Percentiles rank a stretch among this genome's conserved stretches.
Conservation (phyloP, 2,888 invertebrate genomes). For the Xestia ashworthii region DNA sequence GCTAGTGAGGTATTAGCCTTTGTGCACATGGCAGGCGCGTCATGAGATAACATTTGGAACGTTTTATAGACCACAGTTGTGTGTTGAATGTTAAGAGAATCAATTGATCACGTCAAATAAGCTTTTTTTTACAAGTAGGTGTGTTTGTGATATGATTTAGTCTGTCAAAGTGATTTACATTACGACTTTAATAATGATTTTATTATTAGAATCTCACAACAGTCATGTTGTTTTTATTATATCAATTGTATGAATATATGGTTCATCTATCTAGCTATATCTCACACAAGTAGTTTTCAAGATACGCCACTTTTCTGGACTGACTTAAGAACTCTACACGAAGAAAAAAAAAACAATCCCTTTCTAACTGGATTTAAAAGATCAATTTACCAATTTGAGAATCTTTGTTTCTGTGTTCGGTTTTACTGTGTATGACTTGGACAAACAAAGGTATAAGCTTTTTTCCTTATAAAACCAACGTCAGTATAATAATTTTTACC, state of each 20-base stretch:
- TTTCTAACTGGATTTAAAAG: conserved; percentile 25
- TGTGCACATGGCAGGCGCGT: conserved; percentile 72
- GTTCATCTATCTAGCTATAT: neutral
- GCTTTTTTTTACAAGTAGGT: neutral
- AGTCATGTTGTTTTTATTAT: too few species aligned
- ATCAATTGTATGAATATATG: neutral
- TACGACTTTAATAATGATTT: conserved; percentile 1
- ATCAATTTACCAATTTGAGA: neutral
- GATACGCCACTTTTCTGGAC: neutral
- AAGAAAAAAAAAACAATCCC: neutral
- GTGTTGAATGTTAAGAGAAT: conserved; percentile 19
- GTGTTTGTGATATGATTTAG: neutral
- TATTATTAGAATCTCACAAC: neutral
- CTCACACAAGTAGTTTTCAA: neutral
- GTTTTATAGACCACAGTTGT: conserved; percentile 22
- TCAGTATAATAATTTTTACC: neutral
- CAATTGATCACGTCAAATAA: conserved; percentile 34
- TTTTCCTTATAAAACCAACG: neutral
- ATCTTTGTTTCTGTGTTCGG: neutral
- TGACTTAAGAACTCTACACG: neutral
- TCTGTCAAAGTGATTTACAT: neutral
- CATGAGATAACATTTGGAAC: conserved; percentile 62
- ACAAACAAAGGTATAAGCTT: neutral
- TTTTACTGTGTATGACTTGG: neutral
- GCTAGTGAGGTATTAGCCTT: conserved; percentile 70